These are phyloP conservation scores for Eidolon helvum DNA, from an alignment of 2,113 vertebrate genomes.

Conservation along the genomic window DNA sequence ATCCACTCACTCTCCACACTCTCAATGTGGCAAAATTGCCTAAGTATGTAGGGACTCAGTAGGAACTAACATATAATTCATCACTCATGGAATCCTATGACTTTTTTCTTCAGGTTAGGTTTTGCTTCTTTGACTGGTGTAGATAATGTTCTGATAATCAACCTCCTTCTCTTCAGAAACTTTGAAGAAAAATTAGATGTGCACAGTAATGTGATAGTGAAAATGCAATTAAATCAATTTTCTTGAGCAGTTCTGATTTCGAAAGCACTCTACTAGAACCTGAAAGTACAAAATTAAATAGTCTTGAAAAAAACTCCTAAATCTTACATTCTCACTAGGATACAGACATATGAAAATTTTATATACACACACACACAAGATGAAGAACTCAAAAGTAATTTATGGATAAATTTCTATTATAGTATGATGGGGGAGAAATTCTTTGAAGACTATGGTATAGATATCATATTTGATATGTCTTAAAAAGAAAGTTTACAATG, in stretches of 20 bases:
- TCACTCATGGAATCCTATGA: neutral
- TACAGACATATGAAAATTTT: neutral
- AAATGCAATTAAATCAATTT: neutral
- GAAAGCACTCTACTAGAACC: neutral
- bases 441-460: neutral
- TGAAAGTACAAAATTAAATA: neutral
- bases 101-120: neutral
- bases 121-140: neutral
- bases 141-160: neutral
- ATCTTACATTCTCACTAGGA: neutral
- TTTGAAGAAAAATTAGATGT: neutral
- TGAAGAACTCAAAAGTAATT: neutral
- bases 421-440: neutral
- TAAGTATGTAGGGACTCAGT: neutral
- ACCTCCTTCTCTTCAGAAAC: neutral
- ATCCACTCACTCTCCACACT: neutral
- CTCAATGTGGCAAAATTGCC: neutral
- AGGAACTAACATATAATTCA: neutral
- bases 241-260: neutral
- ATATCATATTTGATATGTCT: neutral
- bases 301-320: neutral
- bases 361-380: neutral
- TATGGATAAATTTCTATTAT: neutral
- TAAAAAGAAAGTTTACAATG: neutral
- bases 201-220: neutral